Evolutionary conservation across 2,113 vertebrate species (phyloP), one percentile per base, ranked within the genome.

Genomic region (Sebastes fasciatus): DNA sequence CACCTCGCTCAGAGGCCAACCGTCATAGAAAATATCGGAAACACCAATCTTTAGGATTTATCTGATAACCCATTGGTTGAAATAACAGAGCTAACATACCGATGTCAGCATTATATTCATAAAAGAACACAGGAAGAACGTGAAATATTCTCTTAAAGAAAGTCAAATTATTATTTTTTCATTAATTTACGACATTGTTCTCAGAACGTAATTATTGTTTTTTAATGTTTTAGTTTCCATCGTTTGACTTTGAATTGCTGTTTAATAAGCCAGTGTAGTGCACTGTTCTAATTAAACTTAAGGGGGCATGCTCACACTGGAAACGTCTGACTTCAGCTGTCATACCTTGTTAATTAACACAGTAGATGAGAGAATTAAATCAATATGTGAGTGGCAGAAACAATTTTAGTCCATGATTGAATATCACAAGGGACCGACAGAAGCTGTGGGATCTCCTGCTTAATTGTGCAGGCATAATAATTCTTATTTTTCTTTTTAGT

Each of bases 331-430:
- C 73, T 78, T 74, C 51, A 58, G 71, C 83, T 92, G 90, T 92
- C 85, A 93, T 46, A 69, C 58, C 73, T 86, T 55, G 77, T 90
- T 92, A 91, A 94, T 94, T 92, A 93, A 92, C 83, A 88, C 83
- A 74, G 70, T 57, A 76, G 77, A 86, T 83, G 74, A 86, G 83
- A 84, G 65, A 92, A 93, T 88, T 88, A 89, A 94, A 93, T 92
- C 87, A 92, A 91, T 92, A 88, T 82, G 79, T 89, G 87, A 91
- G 76, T 89, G 88, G 80, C 89, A 93, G 89, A 93, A 91, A 93
- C 84, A 86, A 91, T 94, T 93, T 90, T 74, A 84, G 71, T 80
- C 77, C 62, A 81, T 86, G 81, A 89, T 82, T 90, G 87, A 89
- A 86, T 90, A 91, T 94, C 88, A 89, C 67, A 85, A 60, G 76